phyloP scores from a whole-genome alignment of 2,888 invertebrate genomes.

The Neocrepidodera transversa region DNA sequence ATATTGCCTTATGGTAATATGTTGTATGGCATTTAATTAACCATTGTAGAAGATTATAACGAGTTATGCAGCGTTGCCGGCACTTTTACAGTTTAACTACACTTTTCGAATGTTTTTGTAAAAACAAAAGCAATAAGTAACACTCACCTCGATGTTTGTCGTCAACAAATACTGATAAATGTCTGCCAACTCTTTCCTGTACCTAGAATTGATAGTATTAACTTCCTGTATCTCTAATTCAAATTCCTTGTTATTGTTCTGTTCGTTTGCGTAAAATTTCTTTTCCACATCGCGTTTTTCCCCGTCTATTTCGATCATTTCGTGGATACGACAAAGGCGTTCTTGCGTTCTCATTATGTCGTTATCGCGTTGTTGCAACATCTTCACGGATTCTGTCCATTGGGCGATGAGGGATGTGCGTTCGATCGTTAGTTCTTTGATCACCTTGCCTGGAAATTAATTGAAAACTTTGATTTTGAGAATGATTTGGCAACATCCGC shows the following conservation, averaged over 20 bases:
- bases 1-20: too few species aligned
- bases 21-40: too few species aligned
- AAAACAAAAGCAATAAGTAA: too few species aligned
- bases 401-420: conserved; percentile 72
- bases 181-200: conserved; percentile 54
- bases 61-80: too few species aligned
- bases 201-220: conserved; percentile 58
- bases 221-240: conserved; percentile 58
- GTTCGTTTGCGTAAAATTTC: conserved; percentile 67
- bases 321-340: conserved; percentile 42
- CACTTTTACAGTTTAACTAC: too few species aligned
- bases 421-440: conserved; percentile 68
- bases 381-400: conserved; percentile 75
- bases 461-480: too few species aligned
- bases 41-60: too few species aligned
- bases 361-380: conserved; percentile 72
- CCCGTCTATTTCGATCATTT: conserved; percentile 57
- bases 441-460: conserved; percentile 49
- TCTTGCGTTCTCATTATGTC: conserved; percentile 65
- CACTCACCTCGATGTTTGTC: conserved; percentile 57
- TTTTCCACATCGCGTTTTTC: conserved; percentile 68
- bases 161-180: conserved; percentile 53
- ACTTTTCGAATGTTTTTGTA: too few species aligned
- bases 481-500: too few species aligned
- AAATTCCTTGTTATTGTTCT: conserved; percentile 65